Base-by-base conservation (phyloP, 2,888 invertebrate genomes). In the Drosophila heteroneura region DNA sequence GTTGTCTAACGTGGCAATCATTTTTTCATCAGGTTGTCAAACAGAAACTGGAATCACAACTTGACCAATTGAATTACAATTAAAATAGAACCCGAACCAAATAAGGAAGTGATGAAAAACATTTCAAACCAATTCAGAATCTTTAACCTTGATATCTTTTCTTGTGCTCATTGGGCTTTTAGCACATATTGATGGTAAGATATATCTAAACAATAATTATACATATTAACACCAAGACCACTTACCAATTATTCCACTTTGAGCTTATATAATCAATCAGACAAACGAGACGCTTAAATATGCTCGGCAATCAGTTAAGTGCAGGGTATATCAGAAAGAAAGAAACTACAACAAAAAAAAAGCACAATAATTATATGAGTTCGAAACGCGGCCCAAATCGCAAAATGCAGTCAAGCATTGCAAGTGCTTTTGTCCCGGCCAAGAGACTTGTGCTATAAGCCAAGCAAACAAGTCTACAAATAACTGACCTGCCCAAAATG, bases 401-500 rank as follows among this genome's bases (percentile, higher is more conserved):
- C 57, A 78, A 85, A 88, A 79, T 88, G 88, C 88, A 88, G 76
- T 85, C 83, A 85, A 74, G 85, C 85, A 68, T 81, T 57, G 73
- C 78, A 57, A 69, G 54, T 64, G 63, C 64, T 74, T 68, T 68
- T 57, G 53, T 64, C 44, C 62, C 51, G 60, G 57, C 56, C 52
- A 58, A 32, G 59, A 57, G 59, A 64, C 65, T 63, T 68, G 67
- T 62, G 74, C 79, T 74, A 53, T 66, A 58, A 79, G 67, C 63
- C 68, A 58, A 44, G 49, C 57, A 44, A 44, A 16, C 64, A 68
- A 67, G 19, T 30, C 30, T n/a, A 1, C 52, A 32, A 19, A 74
- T 74, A 85, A 85, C 85, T 88, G 85, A 85, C 88, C 85, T 85
- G 85, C 88, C 88, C 85, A 82, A 83, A 83, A 75, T 67, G 41